Evolutionary conservation across 2,888 invertebrate genomes (phyloP).

Genomic region (Macrostomum cliftonense): DNA sequence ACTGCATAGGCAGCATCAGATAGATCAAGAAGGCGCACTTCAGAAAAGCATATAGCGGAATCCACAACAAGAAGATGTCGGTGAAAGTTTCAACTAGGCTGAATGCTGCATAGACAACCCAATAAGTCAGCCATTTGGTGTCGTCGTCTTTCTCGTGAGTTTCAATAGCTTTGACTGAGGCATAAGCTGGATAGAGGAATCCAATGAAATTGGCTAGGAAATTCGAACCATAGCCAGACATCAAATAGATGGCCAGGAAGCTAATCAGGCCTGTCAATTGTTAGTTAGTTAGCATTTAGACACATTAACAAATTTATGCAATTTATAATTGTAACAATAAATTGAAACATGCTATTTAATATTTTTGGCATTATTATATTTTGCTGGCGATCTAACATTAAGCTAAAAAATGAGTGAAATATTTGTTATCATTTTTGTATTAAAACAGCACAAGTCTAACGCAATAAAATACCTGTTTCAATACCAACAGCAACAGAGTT

Average conservation of each 20-base stretch:
- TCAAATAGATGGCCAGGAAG: slow-evolving; percentile 65
- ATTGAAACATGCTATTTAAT: too few relatives aligned
- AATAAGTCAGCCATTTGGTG: slow-evolving; percentile 89
- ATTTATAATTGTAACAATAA: too few relatives aligned
- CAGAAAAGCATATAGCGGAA: slow-evolving; percentile 79
- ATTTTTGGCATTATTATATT: too few relatives aligned
- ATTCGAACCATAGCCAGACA: slow-evolving; percentile 85
- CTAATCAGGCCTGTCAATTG: slow-evolving; percentile 49
- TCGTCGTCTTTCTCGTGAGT: slow-evolving; percentile 46
- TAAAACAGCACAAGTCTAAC: too few relatives aligned
- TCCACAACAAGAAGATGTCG: slow-evolving; percentile 60
- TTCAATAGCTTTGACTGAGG: slow-evolving; percentile 44
- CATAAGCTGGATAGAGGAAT: slow-evolving; percentile 82
- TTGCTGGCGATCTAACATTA: too few relatives aligned
- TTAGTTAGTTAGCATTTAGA: too few relatives aligned
- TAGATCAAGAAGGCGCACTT: slow-evolving; percentile 46
- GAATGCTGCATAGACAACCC: slow-evolving; percentile 86
- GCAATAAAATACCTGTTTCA: too few relatives aligned
- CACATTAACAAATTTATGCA: too few relatives aligned
- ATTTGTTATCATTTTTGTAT: too few relatives aligned
- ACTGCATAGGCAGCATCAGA: slow-evolving; percentile 38
- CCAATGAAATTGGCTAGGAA: slow-evolving; percentile 83
- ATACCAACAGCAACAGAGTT: too few relatives aligned
- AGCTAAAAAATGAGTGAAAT: too few relatives aligned
- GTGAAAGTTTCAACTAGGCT: slow-evolving; percentile 85